phyloP scores from a whole-genome alignment of 2,888 invertebrate genomes.

The Schizotus pectinicornis region DNA sequence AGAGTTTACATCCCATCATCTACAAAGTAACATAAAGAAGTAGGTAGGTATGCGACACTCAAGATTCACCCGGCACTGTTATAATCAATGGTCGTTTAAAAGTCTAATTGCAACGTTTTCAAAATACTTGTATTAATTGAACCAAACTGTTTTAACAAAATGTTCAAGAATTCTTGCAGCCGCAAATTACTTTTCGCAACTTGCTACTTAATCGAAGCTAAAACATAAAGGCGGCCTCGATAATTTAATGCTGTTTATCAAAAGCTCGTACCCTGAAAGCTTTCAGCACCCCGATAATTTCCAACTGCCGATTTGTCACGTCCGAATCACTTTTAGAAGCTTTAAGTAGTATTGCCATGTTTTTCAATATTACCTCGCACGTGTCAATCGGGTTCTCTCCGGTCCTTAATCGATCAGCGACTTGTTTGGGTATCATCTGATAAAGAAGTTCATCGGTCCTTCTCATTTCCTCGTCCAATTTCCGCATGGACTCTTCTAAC shows the following conservation, averaged over 20 bases:
- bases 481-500: constrained; percentile 94
- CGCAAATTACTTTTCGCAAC: neutral
- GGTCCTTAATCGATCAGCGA: constrained; percentile 89
- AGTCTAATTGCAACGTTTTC: too few species aligned
- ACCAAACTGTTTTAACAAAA: too few species aligned
- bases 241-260: neutral
- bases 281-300: too few species aligned
- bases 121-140: too few species aligned
- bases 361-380: constrained; percentile 76
- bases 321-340: neutral
- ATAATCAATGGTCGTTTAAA: too few species aligned
- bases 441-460: constrained; percentile 94
- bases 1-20: too few species aligned
- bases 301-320: too few species aligned
- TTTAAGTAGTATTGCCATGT: constrained; percentile 9
- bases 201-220: neutral
- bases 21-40: too few species aligned
- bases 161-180: too few species aligned
- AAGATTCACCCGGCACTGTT: too few species aligned
- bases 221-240: neutral
- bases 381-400: constrained; percentile 97
- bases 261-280: too few species aligned
- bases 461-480: constrained; percentile 94
- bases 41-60: too few species aligned
- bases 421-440: constrained; percentile 99